A percentile compares a stretch with the other conserved stretches of the same genome.
These are phyloP conservation scores for Leptinotarsa defecta DNA, from an alignment of 1,140 invertebrate genomes.

Conservation along the genomic window DNA sequence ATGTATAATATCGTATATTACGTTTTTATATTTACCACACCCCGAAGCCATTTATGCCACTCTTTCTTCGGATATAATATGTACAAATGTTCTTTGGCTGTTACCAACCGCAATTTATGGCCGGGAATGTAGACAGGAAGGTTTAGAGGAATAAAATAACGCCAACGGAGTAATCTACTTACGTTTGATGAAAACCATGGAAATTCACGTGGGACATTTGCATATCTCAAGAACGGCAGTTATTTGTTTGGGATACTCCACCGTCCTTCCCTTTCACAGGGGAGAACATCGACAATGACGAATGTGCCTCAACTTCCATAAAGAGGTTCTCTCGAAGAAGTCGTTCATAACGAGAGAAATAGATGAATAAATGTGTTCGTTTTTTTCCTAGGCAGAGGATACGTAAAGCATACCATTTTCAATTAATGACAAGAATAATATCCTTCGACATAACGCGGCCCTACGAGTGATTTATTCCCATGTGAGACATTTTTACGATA, in stretches of 20 bases:
- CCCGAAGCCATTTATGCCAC: background rate
- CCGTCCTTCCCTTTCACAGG: no score
- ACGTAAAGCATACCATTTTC: no score
- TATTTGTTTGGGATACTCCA: background rate
- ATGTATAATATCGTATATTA: conserved; percentile 4
- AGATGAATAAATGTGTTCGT: no score
- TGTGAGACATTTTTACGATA: no score
- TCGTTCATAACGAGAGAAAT: no score
- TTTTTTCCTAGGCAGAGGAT: no score
- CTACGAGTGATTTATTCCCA: no score
- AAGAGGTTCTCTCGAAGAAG: no score
- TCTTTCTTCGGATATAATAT: conserved; percentile 16
- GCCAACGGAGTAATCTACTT: conserved; percentile 3
- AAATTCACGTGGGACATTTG: background rate
- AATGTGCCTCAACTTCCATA: no score
- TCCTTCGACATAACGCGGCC: no score
- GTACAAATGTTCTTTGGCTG: conserved; percentile 15
- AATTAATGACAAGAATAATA: no score
- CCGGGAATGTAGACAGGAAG: conserved; percentile 3
- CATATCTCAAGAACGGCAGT: background rate
- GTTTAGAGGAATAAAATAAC: conserved; percentile 1
- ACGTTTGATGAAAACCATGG: background rate
- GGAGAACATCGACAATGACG: no score
- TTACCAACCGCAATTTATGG: conserved; percentile 8
- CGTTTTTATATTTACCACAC: conserved; percentile 5